Conservation (phyloP, 2,797 vertebrate species). For the Pelobates cultripes region DNA sequence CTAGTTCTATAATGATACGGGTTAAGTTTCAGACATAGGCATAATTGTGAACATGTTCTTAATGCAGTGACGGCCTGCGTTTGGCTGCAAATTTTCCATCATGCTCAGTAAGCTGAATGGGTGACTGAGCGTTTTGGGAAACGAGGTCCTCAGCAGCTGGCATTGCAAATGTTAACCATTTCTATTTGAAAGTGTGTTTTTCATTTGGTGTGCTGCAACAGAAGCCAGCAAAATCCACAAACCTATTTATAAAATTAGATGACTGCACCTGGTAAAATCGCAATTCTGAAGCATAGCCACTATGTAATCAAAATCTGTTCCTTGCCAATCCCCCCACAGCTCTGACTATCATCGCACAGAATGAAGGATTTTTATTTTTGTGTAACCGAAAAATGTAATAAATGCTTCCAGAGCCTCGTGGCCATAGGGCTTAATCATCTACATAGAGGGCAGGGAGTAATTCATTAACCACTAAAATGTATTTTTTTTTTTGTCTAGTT, state of each 20-base stretch:
- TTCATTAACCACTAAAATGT: constrained; percentile 38
- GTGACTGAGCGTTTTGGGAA: no score
- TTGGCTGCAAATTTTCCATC: no score
- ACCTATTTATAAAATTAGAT: constrained; percentile 48
- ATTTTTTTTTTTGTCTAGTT: not conserved
- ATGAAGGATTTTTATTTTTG: constrained; percentile 13
- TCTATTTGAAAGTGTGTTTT: constrained; percentile 9
- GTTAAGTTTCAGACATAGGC: not conserved
- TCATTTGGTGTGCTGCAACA: constrained; percentile 33
- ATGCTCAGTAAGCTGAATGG: no score
- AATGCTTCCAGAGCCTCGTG: constrained; percentile 35
- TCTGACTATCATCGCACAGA: constrained; percentile 40
- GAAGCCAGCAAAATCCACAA: constrained; percentile 31
- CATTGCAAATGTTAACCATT: no score
- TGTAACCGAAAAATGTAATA: constrained; percentile 6
- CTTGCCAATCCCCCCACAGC: constrained; percentile 33
- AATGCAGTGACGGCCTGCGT: not conserved
- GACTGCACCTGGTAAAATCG: constrained; percentile 44
- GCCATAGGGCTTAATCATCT: constrained; percentile 3
- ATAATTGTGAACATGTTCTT: constrained; percentile 26
- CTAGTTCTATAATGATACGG: no score
- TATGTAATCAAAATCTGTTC: constrained; percentile 48
- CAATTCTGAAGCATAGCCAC: constrained; percentile 38
- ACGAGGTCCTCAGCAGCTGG: no score
- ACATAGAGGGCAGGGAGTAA: not conserved